Conservation (phyloP, 2,888 invertebrate genomes). For the Plagiodera versicolora region DNA sequence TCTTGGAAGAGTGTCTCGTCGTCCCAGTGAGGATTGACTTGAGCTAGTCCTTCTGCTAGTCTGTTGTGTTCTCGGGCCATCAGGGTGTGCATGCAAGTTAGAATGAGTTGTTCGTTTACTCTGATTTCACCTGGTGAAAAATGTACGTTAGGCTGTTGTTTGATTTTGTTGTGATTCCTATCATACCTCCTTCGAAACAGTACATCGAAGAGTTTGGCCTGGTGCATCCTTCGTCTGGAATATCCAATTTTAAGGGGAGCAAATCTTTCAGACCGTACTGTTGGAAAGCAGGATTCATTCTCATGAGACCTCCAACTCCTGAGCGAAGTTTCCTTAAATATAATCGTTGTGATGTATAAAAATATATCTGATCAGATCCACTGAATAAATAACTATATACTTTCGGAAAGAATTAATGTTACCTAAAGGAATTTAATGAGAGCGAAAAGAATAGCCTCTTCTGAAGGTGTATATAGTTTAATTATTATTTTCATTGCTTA, state of each 20-base stretch:
- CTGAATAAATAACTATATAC: too few relatives aligned
- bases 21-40: slow-evolving; percentile 90
- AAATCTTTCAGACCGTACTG: slow-evolving; percentile 87
- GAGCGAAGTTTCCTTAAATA: slow-evolving; percentile 72
- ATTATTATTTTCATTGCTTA: too few relatives aligned
- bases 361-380: too few relatives aligned
- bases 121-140: slow-evolving; percentile 76
- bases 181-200: slow-evolving; percentile 83
- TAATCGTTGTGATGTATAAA: too few relatives aligned
- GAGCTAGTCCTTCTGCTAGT: slow-evolving; percentile 72
- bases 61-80: slow-evolving; percentile 92
- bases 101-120: slow-evolving; percentile 87
- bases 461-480: too few relatives aligned
- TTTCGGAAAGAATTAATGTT: too few relatives aligned
- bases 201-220: slow-evolving; percentile 87
- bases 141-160: background rate
- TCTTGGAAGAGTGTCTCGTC: slow-evolving; percentile 91
- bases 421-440: too few relatives aligned
- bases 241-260: slow-evolving; percentile 82
- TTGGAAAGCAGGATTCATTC: slow-evolving; percentile 87
- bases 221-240: slow-evolving; percentile 91
- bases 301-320: slow-evolving; percentile 78
- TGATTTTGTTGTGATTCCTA: background rate
- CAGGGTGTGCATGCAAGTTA: slow-evolving; percentile 89
- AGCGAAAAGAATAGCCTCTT: too few relatives aligned